Conservation (phyloP, 2,113 vertebrate species). For the Engraulis encrasicolus region DNA sequence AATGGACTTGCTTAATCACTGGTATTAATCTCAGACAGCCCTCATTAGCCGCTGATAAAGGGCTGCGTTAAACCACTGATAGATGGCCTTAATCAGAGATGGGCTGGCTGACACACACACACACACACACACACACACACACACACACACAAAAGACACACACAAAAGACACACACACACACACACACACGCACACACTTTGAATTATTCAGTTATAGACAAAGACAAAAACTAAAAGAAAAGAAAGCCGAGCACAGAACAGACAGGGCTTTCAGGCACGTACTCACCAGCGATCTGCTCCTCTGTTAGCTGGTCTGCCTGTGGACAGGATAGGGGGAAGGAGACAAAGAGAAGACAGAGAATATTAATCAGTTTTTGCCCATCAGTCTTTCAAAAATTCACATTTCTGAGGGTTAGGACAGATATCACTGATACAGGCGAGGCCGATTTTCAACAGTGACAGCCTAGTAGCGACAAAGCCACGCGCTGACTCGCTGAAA, state of each 20-base stretch:
- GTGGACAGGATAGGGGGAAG: conserved; percentile 55
- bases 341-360: background rate
- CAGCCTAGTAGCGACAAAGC: background rate
- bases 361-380: background rate
- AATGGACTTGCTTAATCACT: conserved; percentile 14
- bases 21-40: background rate
- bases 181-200: background rate
- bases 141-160: conserved; percentile 21
- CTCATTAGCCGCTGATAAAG: conserved; percentile 1
- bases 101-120: conserved; percentile 7
- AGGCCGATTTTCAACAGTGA: background rate
- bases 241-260: background rate
- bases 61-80: background rate
- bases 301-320: conserved; percentile 98
- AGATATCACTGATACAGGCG: background rate
- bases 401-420: background rate
- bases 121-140: conserved; percentile 14
- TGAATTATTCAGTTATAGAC: conserved; percentile 1
- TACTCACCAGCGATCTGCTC: conserved; percentile 97
- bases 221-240: background rate
- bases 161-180: conserved; percentile 15
- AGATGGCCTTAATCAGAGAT: conserved; percentile 13
- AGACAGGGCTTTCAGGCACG: background rate
- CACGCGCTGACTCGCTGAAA: background rate
- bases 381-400: background rate